Conservation (phyloP, 2,113 vertebrate species). For the Caretta caretta region DNA sequence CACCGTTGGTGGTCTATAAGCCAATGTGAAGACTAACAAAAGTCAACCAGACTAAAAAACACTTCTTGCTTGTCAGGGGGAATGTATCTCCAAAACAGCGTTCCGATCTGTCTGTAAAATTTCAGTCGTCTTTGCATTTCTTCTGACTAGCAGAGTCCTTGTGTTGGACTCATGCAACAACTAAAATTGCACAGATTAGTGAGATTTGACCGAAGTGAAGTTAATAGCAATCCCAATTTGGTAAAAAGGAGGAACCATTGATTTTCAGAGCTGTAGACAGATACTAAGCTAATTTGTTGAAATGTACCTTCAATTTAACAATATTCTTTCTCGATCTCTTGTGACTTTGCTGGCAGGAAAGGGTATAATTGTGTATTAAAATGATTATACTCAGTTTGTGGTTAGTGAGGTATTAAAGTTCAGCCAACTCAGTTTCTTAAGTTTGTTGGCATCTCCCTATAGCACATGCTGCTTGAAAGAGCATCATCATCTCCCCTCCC, state of each 20-base stretch:
- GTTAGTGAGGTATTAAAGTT: neutral
- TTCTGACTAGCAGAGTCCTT: neutral
- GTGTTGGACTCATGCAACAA: neutral
- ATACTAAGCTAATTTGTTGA: slow-evolving; percentile 16
- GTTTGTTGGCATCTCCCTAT: neutral
- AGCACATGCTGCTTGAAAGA: neutral
- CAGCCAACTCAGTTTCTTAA: neutral
- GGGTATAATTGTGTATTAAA: neutral
- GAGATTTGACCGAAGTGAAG: neutral
- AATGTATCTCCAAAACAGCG: neutral
- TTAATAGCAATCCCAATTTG: neutral
- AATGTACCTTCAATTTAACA: neutral
- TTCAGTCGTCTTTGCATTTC: neutral
- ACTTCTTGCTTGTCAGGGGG: no score
- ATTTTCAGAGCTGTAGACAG: neutral
- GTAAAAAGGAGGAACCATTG: neutral
- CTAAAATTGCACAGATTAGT: slow-evolving; percentile 44
- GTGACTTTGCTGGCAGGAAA: neutral
- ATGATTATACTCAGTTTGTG: neutral
- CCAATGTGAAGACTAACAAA: neutral
- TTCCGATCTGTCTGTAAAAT: neutral
- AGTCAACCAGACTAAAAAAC: neutral
- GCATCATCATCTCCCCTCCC: neutral
- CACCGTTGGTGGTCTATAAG: neutral
- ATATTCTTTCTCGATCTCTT: neutral